Base-by-base conservation (phyloP, 2,113 vertebrate genomes). In the Phylloscopus whistleri region DNA sequence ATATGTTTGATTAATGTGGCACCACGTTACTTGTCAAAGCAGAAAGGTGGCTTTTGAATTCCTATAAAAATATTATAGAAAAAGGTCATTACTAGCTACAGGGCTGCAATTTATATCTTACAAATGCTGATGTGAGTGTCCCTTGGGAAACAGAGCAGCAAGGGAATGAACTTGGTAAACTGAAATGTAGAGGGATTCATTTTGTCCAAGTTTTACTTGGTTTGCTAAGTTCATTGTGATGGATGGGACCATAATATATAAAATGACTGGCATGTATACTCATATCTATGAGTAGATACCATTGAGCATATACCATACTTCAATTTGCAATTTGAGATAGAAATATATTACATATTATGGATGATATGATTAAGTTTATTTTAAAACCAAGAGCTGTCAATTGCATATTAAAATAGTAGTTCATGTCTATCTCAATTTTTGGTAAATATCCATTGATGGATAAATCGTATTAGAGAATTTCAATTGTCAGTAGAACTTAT, bases 401-500 rank as follows among this genome's bases (percentile, higher is more conserved):
- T 93, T 95, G 43, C 26, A 20, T 95, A 83, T 83, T 92, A 90
- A 95, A 96, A 87, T 90, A 51, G 13, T 89, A 85, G 63, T 85
- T 96, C 68, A 18, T 33, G 49, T 58, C 39, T 78, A 79, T 84
- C 72, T 97, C 64, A 81, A 78, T 72, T 94, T 96, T 84, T 88
- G 3, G 58, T 87, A 92, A 92, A 43, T 94, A 56, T 85, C 41
- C 53, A 87, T 68, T 85, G 55, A 90, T 82, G 60, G 46, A 75
- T 79, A 74, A 86, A 84, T 95, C 56, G 62, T 81, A 16, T 92
- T 89, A 84, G 70, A 93, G 55, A 96, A 27, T 96, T 95, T 91
- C 53, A 91, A 1, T 52, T 81, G 56, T 77, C 49, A 63, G 21
- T 21, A 78, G 39, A 75, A 51, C 6, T 80, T 94, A 69, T 20